Conservation (phyloP, 2,797 vertebrate genomes). For the Eulemur coronatus region DNA sequence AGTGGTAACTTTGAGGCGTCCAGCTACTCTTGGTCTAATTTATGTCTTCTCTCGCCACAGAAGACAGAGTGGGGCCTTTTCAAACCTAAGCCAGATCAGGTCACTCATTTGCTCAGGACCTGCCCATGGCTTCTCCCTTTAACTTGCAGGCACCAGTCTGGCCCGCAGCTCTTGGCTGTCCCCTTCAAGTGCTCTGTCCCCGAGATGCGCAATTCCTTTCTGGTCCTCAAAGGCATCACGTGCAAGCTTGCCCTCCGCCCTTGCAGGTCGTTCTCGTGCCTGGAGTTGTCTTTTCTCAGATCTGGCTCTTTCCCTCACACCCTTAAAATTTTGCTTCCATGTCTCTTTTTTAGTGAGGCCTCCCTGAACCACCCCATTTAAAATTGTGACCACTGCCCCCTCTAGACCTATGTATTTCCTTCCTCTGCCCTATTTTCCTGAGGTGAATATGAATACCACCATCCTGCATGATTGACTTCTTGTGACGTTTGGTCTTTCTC, state of each 20-base stretch:
- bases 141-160: neutral
- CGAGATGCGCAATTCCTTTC: neutral
- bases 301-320: neutral
- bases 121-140: neutral
- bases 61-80: neutral
- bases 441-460: no score
- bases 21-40: neutral
- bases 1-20: neutral
- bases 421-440: neutral
- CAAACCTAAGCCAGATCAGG: neutral
- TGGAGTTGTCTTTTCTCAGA: neutral
- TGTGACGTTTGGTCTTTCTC: neutral
- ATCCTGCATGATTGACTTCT: neutral
- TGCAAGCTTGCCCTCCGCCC: neutral
- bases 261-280: neutral
- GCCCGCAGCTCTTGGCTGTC: accelerated
- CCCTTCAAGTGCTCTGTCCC: neutral
- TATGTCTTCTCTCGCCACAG: neutral
- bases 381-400: neutral
- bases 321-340: neutral
- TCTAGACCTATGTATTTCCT: neutral
- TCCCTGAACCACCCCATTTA: neutral
- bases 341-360: neutral
- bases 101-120: neutral
- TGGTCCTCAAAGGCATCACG: neutral